Evolutionary conservation across 2,888 invertebrate species (phyloP), one percentile per base, ranked within the genome.

Genomic region (Tenodera sinensis): DNA sequence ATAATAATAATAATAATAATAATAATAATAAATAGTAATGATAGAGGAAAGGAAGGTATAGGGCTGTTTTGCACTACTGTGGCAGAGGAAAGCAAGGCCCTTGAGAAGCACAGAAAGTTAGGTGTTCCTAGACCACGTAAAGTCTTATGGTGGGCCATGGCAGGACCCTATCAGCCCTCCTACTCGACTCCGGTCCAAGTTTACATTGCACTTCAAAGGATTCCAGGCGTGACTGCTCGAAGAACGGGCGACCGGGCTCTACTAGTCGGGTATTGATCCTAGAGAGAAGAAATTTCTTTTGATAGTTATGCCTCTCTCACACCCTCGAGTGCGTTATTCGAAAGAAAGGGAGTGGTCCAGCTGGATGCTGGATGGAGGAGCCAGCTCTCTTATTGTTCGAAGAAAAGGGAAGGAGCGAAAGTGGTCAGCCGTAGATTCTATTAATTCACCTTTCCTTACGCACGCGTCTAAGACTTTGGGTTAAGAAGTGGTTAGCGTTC

Each of bases 211-310:
- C 54, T 71, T 71, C 54, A 71, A 71, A 71, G 54, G 54, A 71
- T 71, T 71, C 85, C 84, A 27, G 84, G 84, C 28, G 84, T 42
- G 47, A 84, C 84, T 84, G 83, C 28, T 83, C 83, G 83, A 83
- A n/a, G n/a, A 27, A 83, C 83, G n/a, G 27, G 34, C 87, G 82
- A 87, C 82, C 82, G 82, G 87, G 54, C 82, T 34, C 83, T 83
- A 42, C 82, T 71, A 71, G 54, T 83, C 82, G 87, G 30, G 83
- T 87, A 87, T 87, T 87, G 87, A 87, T 87, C 87, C 87, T 30
- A 30, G 54, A 71, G 54, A 71, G 54, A 54, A 54, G 87, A 30
- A 34, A 87, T 87, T 82, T 87, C 87, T 87, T 87, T 28, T 27
- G 87, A 34, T 83, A 83, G 87, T 83, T 83, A 81, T 28, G 54